phyloP scores from a whole-genome alignment of 2,888 invertebrate species.

The Drosophila yooni region DNA sequence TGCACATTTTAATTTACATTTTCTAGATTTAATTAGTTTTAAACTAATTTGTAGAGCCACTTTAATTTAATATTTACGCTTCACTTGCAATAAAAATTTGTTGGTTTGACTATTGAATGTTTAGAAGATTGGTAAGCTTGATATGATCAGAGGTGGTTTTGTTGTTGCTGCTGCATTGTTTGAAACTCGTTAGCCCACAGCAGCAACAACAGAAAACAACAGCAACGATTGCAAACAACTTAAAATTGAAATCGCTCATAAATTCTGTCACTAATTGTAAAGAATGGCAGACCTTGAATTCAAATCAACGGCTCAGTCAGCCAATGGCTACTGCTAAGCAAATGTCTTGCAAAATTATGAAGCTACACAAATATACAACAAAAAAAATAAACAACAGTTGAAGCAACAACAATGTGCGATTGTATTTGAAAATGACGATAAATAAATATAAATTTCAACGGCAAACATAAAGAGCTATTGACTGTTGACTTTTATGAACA shows the following conservation, averaged over 20 bases:
- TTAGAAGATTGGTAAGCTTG: slow-evolving; percentile 14
- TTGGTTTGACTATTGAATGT: not conserved
- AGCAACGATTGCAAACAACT: slow-evolving; percentile 47
- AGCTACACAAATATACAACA: slow-evolving; percentile 66
- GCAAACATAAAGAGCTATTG: slow-evolving; percentile 80
- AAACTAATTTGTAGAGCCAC: not conserved
- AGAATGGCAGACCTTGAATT: slow-evolving; percentile 76
- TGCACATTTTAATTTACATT: not conserved
- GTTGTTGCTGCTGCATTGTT: slow-evolving; percentile 21
- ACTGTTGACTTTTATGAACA: slow-evolving; percentile 79
- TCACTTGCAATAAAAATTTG: slow-evolving; percentile 1
- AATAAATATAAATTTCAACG: slow-evolving; percentile 79
- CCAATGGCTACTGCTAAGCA: slow-evolving; percentile 61
- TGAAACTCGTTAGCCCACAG: slow-evolving; percentile 62
- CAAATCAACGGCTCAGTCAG: slow-evolving; percentile 60
- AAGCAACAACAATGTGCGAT: slow-evolving; percentile 37
- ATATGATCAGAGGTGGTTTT: slow-evolving; percentile 22
- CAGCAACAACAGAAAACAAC: slow-evolving; percentile 32
- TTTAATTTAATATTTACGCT: slow-evolving; percentile 1
- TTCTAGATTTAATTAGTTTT: not conserved
- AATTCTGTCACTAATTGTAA: slow-evolving; percentile 77
- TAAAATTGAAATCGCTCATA: slow-evolving; percentile 78
- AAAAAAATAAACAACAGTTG: slow-evolving; percentile 22
- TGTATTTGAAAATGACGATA: slow-evolving; percentile 65
- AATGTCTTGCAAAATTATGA: slow-evolving; percentile 72